Percentiles rank a stretch among this genome's conserved stretches.
Conservation (phyloP, 2,113 vertebrate species). For the Seriola aureovittata region DNA sequence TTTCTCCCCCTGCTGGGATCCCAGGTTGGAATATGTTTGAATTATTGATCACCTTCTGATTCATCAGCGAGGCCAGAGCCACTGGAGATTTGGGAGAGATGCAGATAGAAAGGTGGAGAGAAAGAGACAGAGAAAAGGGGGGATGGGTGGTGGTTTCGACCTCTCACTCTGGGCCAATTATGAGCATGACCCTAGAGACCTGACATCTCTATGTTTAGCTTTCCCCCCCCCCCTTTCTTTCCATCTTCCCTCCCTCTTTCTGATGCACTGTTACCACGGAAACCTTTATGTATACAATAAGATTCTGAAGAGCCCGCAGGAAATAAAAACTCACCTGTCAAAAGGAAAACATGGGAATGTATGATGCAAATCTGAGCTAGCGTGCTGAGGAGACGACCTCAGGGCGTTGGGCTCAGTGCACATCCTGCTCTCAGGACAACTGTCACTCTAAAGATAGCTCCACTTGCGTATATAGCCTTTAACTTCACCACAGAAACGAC, state of each 20-base stretch:
- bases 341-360: constrained; percentile 45
- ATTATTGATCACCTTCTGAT: constrained; percentile 82
- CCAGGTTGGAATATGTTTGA: constrained; percentile 69
- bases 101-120: constrained; percentile 39
- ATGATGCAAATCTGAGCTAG: constrained; percentile 55
- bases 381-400: constrained; percentile 18
- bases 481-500: constrained; percentile 42
- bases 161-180: constrained; percentile 77
- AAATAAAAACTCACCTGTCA: constrained; percentile 54
- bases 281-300: constrained; percentile 54
- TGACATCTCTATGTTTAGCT: constrained; percentile 53
- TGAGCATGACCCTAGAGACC: constrained; percentile 63
- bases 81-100: constrained; percentile 55
- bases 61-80: constrained; percentile 59
- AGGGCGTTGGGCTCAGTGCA: constrained; percentile 8
- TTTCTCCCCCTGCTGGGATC: constrained; percentile 34
- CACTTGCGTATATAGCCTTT: constrained; percentile 39
- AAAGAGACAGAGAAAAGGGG: constrained; percentile 16
- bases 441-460: constrained; percentile 64
- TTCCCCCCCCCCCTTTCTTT: background rate
- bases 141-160: constrained; percentile 44
- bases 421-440: constrained; percentile 51
- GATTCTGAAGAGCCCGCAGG: constrained; percentile 38
- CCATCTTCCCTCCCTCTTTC: constrained; percentile 16
- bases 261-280: constrained; percentile 50